A percentile compares a stretch with the other conserved stretches of the same genome.
phyloP scores from a whole-genome alignment of 2,797 vertebrate genomes.

The Kryptolebias ocellatus region DNA sequence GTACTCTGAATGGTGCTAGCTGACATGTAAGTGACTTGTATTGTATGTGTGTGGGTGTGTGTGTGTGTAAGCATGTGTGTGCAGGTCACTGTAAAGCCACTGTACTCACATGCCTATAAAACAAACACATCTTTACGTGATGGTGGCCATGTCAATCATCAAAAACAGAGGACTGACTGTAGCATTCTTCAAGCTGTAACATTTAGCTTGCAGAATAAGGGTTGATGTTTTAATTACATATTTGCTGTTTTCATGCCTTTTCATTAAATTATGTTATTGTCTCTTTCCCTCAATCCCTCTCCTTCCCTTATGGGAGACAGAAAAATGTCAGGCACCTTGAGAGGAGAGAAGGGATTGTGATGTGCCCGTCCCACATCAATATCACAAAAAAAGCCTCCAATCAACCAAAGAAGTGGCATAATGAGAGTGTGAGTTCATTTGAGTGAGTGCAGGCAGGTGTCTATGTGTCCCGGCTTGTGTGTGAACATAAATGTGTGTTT shows the following conservation, averaged over 20 bases:
- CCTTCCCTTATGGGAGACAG: slow-evolving; percentile 48
- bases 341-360: slow-evolving; percentile 31
- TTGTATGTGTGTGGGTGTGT: background rate
- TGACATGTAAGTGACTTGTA: background rate
- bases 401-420: slow-evolving; percentile 56
- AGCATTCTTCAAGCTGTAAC: background rate
- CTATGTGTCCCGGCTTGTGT: slow-evolving; percentile 1
- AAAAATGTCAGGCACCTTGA: slow-evolving; percentile 38
- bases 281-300: slow-evolving; percentile 25
- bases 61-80: background rate
- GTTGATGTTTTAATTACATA: slow-evolving; percentile 66
- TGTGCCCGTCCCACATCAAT: slow-evolving; percentile 43
- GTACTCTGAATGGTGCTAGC: background rate
- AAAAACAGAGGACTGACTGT: slow-evolving; percentile 11
- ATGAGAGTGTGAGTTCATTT: slow-evolving; percentile 49
- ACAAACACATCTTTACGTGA: slow-evolving; percentile 45
- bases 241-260: slow-evolving; percentile 47
- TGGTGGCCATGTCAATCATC: slow-evolving; percentile 40
- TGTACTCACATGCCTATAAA: slow-evolving; percentile 43
- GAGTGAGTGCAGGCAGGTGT: slow-evolving; percentile 26
- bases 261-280: slow-evolving; percentile 17
- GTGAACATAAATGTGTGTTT: slow-evolving; percentile 22
- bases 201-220: slow-evolving; percentile 4
- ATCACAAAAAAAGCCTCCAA: slow-evolving; percentile 55
- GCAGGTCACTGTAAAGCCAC: slow-evolving; percentile 2